These are phyloP conservation scores for Arion vulgaris DNA, from an alignment of 1,140 invertebrate species.

Conservation along the genomic window DNA sequence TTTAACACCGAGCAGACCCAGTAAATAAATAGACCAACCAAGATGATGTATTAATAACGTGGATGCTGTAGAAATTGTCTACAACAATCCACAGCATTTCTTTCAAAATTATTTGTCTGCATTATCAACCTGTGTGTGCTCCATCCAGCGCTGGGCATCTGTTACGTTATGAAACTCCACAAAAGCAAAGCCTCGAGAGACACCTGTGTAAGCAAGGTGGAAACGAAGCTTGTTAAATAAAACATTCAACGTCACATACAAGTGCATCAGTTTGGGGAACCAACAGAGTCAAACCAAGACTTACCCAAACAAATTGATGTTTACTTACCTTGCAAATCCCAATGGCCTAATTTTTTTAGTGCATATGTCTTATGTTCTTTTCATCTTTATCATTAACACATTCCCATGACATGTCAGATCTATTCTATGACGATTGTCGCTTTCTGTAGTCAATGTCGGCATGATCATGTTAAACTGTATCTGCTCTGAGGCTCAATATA, in stretches of 20 bases:
- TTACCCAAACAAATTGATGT: background rate
- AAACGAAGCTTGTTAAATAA: conserved; percentile 46
- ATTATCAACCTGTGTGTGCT: conserved; percentile 87
- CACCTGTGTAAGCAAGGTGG: conserved; percentile 64
- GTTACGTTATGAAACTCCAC: conserved; percentile 93
- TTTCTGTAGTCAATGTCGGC: background rate
- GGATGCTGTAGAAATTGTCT: conserved; percentile 13
- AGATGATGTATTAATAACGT: background rate
- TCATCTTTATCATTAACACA: no score
- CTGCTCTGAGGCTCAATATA: no score
- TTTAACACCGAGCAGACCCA: background rate
- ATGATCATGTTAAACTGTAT: background rate
- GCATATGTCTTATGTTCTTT: no score
- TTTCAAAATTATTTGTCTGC: conserved; percentile 26
- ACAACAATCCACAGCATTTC: conserved; percentile 13
- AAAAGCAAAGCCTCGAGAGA: conserved; percentile 83
- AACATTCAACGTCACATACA: conserved; percentile 34
- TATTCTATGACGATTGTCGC: background rate
- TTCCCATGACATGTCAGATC: no score
- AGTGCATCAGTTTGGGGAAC: conserved; percentile 19
- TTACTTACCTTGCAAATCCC: background rate
- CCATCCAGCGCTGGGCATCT: conserved; percentile 93
- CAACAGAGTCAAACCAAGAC: conserved; percentile 13
- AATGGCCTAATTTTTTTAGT: no score
- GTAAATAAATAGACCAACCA: conserved; percentile 24